A percentile compares a stretch with the other conserved stretches of the same genome.
phyloP scores from a whole-genome alignment of 1,140 invertebrate genomes.

The Meloidogyne hapla region DNA sequence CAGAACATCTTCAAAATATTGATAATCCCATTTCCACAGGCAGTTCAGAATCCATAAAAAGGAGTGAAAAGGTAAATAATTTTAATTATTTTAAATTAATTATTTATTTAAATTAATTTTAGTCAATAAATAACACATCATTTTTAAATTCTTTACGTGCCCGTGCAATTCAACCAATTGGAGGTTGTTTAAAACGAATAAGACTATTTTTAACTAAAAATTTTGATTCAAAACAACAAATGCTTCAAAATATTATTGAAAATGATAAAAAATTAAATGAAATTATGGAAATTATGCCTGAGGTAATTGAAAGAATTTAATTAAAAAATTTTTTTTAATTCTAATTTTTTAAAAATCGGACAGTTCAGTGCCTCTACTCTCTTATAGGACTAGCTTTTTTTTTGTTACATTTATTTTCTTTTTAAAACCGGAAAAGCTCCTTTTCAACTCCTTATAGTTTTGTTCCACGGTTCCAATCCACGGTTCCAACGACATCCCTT shows the following conservation, averaged over 20 bases:
- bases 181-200: not conserved
- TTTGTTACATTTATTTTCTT: too few species aligned
- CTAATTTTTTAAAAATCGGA: too few species aligned
- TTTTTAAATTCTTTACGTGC: not conserved
- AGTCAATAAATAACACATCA: not conserved
- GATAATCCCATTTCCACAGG: not conserved
- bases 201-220: not conserved
- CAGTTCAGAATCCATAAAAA: not conserved
- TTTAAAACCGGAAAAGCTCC: too few species aligned
- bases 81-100: too few species aligned
- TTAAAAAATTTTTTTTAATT: too few species aligned
- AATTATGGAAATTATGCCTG: not conserved
- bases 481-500: too few species aligned
- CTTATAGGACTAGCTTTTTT: too few species aligned
- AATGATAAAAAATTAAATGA: not conserved
- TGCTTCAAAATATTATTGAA: not conserved
- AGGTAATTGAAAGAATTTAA: not conserved
- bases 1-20: not conserved
- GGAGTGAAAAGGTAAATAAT: not conserved
- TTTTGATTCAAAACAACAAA: not conserved
- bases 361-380: too few species aligned
- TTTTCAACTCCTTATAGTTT: too few species aligned
- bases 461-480: too few species aligned
- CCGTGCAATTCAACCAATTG: not conserved
- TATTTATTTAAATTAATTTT: too few species aligned